phyloP scores from a whole-genome alignment of 2,797 vertebrate species.

The Kryptolebias ocellatus region DNA sequence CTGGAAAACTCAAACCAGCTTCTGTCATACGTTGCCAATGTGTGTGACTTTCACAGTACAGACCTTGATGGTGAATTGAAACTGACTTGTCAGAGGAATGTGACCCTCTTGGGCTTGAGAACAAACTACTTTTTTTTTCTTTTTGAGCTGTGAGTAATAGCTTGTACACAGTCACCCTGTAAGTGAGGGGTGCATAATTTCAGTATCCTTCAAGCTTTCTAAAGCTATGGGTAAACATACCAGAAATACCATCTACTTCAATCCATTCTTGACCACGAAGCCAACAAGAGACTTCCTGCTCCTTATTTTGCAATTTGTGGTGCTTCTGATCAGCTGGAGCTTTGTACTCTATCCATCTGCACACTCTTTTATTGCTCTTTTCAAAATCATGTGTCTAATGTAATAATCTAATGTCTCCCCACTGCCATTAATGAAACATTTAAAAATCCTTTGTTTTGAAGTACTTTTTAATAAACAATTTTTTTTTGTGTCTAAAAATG shows the following conservation, averaged over 20 bases:
- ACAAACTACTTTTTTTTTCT: slow-evolving; percentile 67
- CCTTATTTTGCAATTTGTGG: slow-evolving; percentile 36
- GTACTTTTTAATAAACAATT: neutral
- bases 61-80: slow-evolving; percentile 69
- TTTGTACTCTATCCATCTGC: slow-evolving; percentile 7
- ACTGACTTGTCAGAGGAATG: slow-evolving; percentile 61
- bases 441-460: neutral
- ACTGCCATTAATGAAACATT: neutral
- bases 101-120: slow-evolving; percentile 66
- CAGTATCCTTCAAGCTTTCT: slow-evolving; percentile 59
- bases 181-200: slow-evolving; percentile 60
- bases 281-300: slow-evolving; percentile 57
- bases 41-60: slow-evolving; percentile 59
- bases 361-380: slow-evolving; percentile 19
- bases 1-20: slow-evolving; percentile 57
- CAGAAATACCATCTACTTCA: slow-evolving; percentile 67
- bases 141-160: slow-evolving; percentile 58
- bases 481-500: neutral
- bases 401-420: no score
- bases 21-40: slow-evolving; percentile 38
- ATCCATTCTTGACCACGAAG: slow-evolving; percentile 53
- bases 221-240: slow-evolving; percentile 74
- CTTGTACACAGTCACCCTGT: slow-evolving; percentile 54
- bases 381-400: neutral
- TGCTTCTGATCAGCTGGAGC: slow-evolving; percentile 35